Evolutionary conservation across 2,113 vertebrate species (phyloP), one percentile per base, ranked within the genome.

Genomic region (Corythoichthys intestinalis): DNA sequence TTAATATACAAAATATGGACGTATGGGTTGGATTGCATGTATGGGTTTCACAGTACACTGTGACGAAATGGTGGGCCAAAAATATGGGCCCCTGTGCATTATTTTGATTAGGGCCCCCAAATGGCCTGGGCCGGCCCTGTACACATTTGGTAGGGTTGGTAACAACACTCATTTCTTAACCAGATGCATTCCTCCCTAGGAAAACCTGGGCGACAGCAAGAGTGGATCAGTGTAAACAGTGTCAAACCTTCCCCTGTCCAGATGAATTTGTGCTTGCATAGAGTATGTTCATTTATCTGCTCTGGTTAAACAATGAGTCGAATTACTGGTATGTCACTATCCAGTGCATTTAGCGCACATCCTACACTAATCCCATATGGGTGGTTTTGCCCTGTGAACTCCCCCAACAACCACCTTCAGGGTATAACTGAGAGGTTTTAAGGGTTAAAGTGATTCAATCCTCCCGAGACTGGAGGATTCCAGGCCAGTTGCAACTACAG

Each of bases 201-300:
- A 64, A 76, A 78, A 75, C 71, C 71, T 38, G 64, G 58, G 69
- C 52, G 38, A 41, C 77, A 64, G 73, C 35, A 52, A 68, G 54
- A 70, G 53, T 75, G 65, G 62, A 80, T 39, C 75, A 68, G 75
- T 67, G 65, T 86, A 87, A 90, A 87, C 73, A 86, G 49, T 52
- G 67, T 12, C 72, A 80, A 70, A 72, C 35, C 37, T 4, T 35
- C 54, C 64, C 13, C 39, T 28, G 47, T 41, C 64, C 68, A 61
- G 58, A 60, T 59, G 63, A 65, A 48, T 56, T 15, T 14, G 54
- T 58, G 50, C 35, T 15, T 6, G 47, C 60, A 59, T 58, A 46
- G 61, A 60, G 64, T 58, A 46, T 56, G 17, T 39, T 73, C 60
- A 6, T 41, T 6, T 61, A 41, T 8, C 70, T 74, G 35, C 65